Evolutionary conservation across 2,797 vertebrate genomes (phyloP), one percentile per base, ranked within the genome.

Genomic region (Enoplosus armatus): DNA sequence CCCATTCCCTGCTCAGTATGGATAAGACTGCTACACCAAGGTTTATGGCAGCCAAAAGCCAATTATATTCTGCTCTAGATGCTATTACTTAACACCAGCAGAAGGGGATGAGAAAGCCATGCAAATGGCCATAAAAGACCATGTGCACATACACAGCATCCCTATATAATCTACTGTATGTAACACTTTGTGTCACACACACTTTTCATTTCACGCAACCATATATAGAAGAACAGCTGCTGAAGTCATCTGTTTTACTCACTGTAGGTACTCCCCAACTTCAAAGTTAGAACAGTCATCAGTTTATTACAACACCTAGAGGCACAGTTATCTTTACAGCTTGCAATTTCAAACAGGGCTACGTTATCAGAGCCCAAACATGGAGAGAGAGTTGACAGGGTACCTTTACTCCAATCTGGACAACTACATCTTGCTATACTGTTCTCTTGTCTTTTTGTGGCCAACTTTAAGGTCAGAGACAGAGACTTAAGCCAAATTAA

Each of bases 311-410:
- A 92, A 89, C 86, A 90, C 92, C 91, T 90, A 59, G 64, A 92
- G 91, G 91, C 83, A 73, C 79, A 89, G 77, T 92, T 92, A 92
- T 93, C 86, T 92, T 92, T 89, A 90, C 86, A 86, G 87, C 83
- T 73, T 83, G 54, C 82, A 87, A 90, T 90, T 90, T 91, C 75
- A 89, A 87, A 83, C 77, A 70, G 58, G 67, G 76, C 79, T 35
- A 69, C 39, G 50, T 85, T 90, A 84, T 91, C 82, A 71, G 75
- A 85, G 77, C 68, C 54, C 54, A 72, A 88, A 90, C 79, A 87
- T 20, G 64, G 68, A 76, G 55, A 45, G 56, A 56, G 61, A 70
- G 65, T 82, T 85, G 82, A 87, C 80, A 58, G 47, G 48, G 60
- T 74, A 68, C 77, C 56, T 80, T 79, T 65, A 72, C 56, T 64